Base-by-base conservation (phyloP, 1,140 invertebrate genomes). In the Geopemphigus sp. region DNA sequence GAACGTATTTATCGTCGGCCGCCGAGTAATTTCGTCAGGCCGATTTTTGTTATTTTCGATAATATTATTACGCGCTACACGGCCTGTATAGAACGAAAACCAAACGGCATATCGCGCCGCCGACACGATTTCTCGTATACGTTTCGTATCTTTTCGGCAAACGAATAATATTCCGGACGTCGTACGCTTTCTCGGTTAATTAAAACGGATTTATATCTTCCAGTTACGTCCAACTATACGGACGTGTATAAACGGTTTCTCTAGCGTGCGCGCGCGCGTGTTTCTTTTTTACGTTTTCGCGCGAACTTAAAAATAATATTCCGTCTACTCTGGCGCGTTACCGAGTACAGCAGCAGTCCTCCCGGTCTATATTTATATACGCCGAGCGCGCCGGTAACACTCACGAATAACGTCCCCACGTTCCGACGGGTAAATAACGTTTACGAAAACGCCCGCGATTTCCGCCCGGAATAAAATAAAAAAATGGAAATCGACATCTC, bases 291-390 rank as follows among this genome's bases (percentile, higher is more conserved):
- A 74, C 59, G 73, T 57, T 54, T 74, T 76, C 4, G 53, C 32
- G 53, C 59, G n/a, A 61, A 57, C 56, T 76, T 59, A 76, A 76
- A 76, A 76, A 59, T 76, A 76, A 76, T 47, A 59, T 76, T 14
- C 10, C 11, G 50, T 50, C 22, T 22, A 26, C 22, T 26, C n/a
- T n/a, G n/a, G n/a, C 14, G 53, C 14, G 26, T 74, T 68, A 39
- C 26, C 11, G 12, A 59, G 32, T 45, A 59, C 54, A 45, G 29
- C n/a, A 74, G 29, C 22, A n/a, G 32, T 39, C 3, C 32, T 17
- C 19, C 12, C n/a, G 17, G 32, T 76, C 73, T 76, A 76, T 76
- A 76, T 76, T 76, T 76, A 22, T 76, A 76, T 8, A 32, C 22
- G 32, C 32, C 32, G 32, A 45, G 32, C 59, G 53, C 15, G n/a